Percentiles rank a stretch among this genome's conserved stretches.
These are phyloP conservation scores for Maniola jurtina DNA, from an alignment of 1,140 invertebrate genomes.

Conservation along the genomic window DNA sequence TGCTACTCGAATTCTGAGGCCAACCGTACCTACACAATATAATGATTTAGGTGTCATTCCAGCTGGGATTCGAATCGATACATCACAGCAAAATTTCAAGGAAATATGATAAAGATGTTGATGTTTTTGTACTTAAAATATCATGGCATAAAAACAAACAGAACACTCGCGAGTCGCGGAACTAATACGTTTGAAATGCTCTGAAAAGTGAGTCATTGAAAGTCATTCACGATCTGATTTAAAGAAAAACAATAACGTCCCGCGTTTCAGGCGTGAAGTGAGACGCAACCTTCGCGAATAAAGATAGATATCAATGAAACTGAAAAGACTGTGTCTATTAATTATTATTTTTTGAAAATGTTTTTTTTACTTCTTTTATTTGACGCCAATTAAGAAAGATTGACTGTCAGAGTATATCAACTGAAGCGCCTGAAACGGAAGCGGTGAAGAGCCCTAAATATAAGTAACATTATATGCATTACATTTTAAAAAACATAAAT, in stretches of 20 bases:
- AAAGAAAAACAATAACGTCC: slow-evolving; percentile 22
- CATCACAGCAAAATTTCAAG: not conserved
- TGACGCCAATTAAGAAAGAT: no score
- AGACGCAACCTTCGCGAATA: slow-evolving; percentile 16
- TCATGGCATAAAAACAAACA: slow-evolving; percentile 14
- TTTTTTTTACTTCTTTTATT: not conserved
- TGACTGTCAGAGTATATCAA: no score
- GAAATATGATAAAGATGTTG: slow-evolving; percentile 18
- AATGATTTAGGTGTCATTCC: no score
- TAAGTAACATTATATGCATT: no score
- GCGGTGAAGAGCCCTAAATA: no score
- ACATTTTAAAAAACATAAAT: no score
- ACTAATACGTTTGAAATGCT: slow-evolving; percentile 14
- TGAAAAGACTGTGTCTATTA: not conserved
- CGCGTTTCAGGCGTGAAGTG: slow-evolving; percentile 12
- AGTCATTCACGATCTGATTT: slow-evolving; percentile 23
- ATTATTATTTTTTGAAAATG: not conserved
- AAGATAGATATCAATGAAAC: slow-evolving; percentile 4
- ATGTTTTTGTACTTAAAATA: slow-evolving; percentile 16
- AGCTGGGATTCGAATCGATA: no score
- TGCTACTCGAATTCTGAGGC: no score
- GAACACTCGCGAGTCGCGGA: slow-evolving; percentile 9
- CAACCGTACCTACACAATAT: no score
- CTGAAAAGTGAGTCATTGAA: slow-evolving; percentile 20
- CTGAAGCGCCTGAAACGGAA: no score